Conservation (phyloP, 2,113 vertebrate genomes). For the Gambusia affinis region DNA sequence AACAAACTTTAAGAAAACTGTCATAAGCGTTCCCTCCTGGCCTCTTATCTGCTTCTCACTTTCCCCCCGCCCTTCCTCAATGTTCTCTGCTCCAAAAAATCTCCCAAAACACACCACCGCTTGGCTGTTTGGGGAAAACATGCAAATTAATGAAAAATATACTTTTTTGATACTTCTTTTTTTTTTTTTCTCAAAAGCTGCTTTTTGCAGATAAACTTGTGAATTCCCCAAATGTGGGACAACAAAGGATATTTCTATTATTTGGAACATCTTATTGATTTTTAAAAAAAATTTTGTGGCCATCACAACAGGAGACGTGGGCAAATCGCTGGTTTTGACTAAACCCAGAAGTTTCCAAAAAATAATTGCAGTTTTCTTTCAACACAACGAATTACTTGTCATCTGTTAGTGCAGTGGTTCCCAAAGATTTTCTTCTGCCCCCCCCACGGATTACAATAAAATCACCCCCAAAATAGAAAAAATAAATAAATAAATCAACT, state of each 20-base stretch:
- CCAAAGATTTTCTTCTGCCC: too few species aligned
- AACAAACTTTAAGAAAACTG: constrained; percentile 15
- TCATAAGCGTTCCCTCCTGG: constrained; percentile 10
- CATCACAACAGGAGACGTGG: neutral
- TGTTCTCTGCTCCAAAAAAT: constrained; percentile 22
- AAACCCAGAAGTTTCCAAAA: neutral
- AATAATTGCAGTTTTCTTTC: neutral
- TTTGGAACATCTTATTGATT: neutral
- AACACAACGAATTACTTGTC: neutral
- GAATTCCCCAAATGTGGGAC: neutral
- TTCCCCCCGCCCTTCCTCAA: constrained; percentile 54
- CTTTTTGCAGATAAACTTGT: too few species aligned
- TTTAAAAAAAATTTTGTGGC: too few species aligned
- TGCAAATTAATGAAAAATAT: neutral
- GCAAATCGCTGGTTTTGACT: neutral
- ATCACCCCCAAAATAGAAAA: too few species aligned
- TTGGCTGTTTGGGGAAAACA: neutral
- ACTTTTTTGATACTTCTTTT: too few species aligned
- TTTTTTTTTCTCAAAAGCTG: neutral
- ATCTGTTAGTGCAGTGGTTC: neutral
- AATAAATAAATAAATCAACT: too few species aligned
- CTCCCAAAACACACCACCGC: constrained; percentile 41
- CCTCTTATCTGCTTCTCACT: constrained; percentile 51
- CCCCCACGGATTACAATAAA: too few species aligned
- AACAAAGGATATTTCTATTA: neutral